Base-by-base conservation (phyloP, 1,140 invertebrate species). In the Drosophila ambigua region DNA sequence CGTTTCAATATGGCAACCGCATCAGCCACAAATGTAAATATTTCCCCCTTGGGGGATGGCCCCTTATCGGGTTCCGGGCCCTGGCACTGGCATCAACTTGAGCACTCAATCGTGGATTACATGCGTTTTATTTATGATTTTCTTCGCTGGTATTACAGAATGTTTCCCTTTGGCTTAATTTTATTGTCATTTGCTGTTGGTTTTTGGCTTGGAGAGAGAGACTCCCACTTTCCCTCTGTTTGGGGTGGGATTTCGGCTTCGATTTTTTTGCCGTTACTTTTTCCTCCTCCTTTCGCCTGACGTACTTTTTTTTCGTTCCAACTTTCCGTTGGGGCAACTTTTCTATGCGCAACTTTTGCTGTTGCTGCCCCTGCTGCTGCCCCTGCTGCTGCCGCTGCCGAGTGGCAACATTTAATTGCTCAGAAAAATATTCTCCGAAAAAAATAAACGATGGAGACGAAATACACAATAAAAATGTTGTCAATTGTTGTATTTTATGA, bases 81-180 rank as follows among this genome's bases (percentile, higher is more conserved):
- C 75, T 64, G 51, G 62, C 11, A 46, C 43, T 67, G 61, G 55
- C 73, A 79, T 76, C 78, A 82, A 87, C 78, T 79, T 82, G 76
- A 88, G 82, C 83, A 82, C 82, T 87, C 82, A 79, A 82, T 88
- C 62, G 74, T 82, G 82, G 83, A 87, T 87, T 87, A 88, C 82
- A 87, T 88, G 82, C 83, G 83, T 78, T 87, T 87, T 88, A 87
- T 87, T 82, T 87, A 87, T 87, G 82, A 87, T 88, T 87, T 88
- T 88, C 82, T 61, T 57, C 63, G 82, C 82, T 87, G 78, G 82
- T 68, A 87, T 79, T 75, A 85, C 82, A 73, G 55, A 78, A 87
- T 78, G 75, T 76, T 79, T 76, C 44, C 65, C 61, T 51, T 78
- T 67, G 59, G 57, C 78, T 81, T 87, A 76, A 67, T 74, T 85